Evolutionary conservation across 1,140 invertebrate genomes (phyloP), one percentile per base, ranked within the genome.

Genomic region (Trichogramma pretiosum): DNA sequence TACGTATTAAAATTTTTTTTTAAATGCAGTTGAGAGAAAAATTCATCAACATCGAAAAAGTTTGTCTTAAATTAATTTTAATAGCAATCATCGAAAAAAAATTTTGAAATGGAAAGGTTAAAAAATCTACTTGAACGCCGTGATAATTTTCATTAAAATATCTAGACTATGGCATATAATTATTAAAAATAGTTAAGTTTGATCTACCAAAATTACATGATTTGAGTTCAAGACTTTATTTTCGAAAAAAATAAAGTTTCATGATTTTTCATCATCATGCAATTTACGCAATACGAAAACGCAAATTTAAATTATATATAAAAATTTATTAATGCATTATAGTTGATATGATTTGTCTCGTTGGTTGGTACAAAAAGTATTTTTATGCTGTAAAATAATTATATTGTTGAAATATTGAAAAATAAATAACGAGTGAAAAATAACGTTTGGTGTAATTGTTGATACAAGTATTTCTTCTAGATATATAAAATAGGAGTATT

Each of bases 311-410:
- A 46, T 46, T 46, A 32, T 46, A 42, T 41, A 41, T 35, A 45
- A 46, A 38, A 32, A 19, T n/a, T 40, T 46, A 23, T 46, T 50
- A 40, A 46, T 46, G 35, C 42, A 50, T 50, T 40, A 39, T 17
- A 17, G 39, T 34, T 22, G n/a, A 23, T 39, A 50, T 40, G 24
- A 24, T 52, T 52, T 52, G 45, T 52, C 44, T 47, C 26, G 26
- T 33, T 52, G 45, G 47, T 51, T 41, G 21, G 21, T 47, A 19
- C 34, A 22, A 11, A 39, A 14, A 11, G n/a, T n/a, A n/a, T n/a
- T n/a, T n/a, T n/a, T n/a, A n/a, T n/a, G n/a, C n/a, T n/a, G n/a
- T 33, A 11, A 30, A 23, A 37, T 48, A 41, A 36, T 42, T 37
- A 28, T 5, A 32, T 21, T 41, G 24, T 43, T 48, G 17, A 28